Conservation (phyloP, 2,888 invertebrate species). For the Conus canariensis region DNA sequence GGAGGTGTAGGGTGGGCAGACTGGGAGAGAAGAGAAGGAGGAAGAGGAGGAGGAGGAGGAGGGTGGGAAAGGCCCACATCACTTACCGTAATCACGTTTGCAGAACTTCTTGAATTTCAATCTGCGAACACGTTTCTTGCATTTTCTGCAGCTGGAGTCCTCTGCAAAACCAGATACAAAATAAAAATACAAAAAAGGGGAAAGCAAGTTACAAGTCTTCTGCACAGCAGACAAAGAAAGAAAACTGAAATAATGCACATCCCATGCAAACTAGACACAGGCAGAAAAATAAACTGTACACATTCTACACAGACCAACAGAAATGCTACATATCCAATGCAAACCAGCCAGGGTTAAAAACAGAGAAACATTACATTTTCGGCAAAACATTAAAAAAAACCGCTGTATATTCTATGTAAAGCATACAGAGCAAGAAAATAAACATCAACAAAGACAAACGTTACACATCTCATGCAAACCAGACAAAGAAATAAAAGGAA, state of each 20-base stretch:
- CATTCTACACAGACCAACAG: too few relatives aligned
- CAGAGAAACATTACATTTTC: neutral
- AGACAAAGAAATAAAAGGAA: too few relatives aligned
- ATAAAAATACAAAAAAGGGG: too few relatives aligned
- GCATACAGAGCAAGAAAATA: neutral
- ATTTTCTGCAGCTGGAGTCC: conserved; percentile 55
- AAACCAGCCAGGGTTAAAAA: neutral
- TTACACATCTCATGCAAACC: neutral
- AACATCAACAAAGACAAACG: neutral
- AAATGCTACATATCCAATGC: too few relatives aligned
- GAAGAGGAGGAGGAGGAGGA: neutral
- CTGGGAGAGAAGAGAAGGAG: neutral
- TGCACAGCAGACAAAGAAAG: neutral
- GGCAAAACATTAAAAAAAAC: neutral
- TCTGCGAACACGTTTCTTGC: conserved; percentile 60
- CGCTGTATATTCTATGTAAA: too few relatives aligned
- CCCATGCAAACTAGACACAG: too few relatives aligned
- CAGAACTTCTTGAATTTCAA: conserved; percentile 94
- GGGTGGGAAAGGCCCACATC: too few relatives aligned
- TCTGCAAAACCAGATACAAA: conserved; percentile 26
- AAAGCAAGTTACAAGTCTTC: too few relatives aligned
- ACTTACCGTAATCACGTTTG: conserved; percentile 96
- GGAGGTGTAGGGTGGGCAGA: conserved; percentile 14
- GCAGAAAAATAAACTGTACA: too few relatives aligned
- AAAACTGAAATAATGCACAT: too few relatives aligned